Evolutionary conservation across 2,113 vertebrate genomes (phyloP), one percentile per base, ranked within the genome.

Genomic region (Malurus melanocephalus): DNA sequence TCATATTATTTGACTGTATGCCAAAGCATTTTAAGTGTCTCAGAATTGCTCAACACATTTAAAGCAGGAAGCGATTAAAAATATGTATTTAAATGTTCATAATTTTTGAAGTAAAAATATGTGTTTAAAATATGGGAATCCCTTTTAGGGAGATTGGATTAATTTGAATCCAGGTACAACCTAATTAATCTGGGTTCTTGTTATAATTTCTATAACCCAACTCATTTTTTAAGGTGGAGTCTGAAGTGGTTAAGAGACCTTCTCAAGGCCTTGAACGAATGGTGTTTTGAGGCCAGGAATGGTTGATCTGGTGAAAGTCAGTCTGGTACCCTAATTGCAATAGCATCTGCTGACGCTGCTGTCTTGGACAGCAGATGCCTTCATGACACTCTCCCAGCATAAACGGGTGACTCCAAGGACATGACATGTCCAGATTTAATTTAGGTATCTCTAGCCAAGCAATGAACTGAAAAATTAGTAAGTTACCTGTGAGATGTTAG

Each of bases 391-490:
- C 14, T 85, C 42, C 24, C 64, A 18, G 16, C 69, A 51, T 32
- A 77, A 86, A 49, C 3, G 9, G 65, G 62, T 88, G 83, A 88
- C 57, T 93, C 57, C 80, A 94, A 88, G 83, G 90, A 40, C 9
- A 0, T 86, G 53, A 55, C 3, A 11, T 18, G 40, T 69, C 68
- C 77, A 66, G 55, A 82, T 83, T 89, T 94, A 87, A 68, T 92
- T 92, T 83, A 38, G 32, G 14, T 72, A 32, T 72, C 32, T 89
- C 72, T 91, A 89, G 59, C 60, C 71, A 80, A 82, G 48, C 60
- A 87, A 35, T 74, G 72, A 89, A 48, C 53, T 93, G 85, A 89
- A 86, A 92, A 91, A 89, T 71, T 62, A 28, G 6, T 45, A 45
- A 64, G 33, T 52, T 82, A 74, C 38, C 10, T 30, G 28, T 89